Percentiles rank a stretch among this genome's conserved stretches.
These are phyloP conservation scores for Rhabdomys dilectus DNA, from an alignment of 2,113 vertebrate species.

Conservation along the genomic window DNA sequence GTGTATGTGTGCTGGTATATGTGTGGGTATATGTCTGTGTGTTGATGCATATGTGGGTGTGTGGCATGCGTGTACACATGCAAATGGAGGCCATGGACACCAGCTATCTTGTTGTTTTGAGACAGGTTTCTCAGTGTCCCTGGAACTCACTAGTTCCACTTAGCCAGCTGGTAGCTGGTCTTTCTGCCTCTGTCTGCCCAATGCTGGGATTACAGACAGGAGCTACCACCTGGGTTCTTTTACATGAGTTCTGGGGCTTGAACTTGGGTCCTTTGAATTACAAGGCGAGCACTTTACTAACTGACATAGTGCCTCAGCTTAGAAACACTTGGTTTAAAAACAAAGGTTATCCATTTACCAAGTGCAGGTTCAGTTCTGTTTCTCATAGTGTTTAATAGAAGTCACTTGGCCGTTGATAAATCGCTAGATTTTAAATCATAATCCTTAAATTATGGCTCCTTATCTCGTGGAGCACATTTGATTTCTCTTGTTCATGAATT, in stretches of 20 bases:
- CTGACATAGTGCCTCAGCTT: background rate
- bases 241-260: background rate
- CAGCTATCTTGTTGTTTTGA: background rate
- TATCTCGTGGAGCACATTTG: background rate
- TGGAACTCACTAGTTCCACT: background rate
- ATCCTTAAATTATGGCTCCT: background rate
- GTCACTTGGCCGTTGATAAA: background rate
- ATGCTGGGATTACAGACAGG: too few relatives aligned
- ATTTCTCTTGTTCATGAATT: background rate
- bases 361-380: background rate
- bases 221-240: background rate
- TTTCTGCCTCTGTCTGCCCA: background rate
- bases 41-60: background rate
- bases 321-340: background rate
- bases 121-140: background rate
- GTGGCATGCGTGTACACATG: background rate
- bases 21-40: background rate
- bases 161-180: too few relatives aligned
- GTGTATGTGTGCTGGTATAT: background rate
- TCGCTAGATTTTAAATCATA: constrained; percentile 19
- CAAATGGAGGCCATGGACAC: background rate
- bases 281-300: background rate
- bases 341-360: background rate
- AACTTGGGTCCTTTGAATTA: background rate
- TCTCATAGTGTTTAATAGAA: background rate